Evolutionary conservation across 2,113 vertebrate genomes (phyloP), one percentile per base, ranked within the genome.

Genomic region (Antechinus stuartii): DNA sequence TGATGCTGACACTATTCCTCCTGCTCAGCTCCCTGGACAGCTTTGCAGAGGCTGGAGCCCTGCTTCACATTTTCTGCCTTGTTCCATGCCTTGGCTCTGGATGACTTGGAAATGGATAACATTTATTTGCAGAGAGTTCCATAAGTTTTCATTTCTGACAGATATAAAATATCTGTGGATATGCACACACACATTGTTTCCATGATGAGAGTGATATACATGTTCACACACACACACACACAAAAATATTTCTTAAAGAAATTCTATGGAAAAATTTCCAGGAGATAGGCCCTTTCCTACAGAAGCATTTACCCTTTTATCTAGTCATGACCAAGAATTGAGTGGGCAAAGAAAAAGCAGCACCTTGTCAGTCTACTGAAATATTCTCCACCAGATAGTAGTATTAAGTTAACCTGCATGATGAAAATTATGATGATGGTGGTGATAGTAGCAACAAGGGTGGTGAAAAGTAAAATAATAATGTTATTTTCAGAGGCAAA

Each of bases 301-400:
- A 94, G 97, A 95, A 50, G 90, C 50, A 89, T 97, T 97, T 94
- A 9, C 92, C 30, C 53, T 95, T 96, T 92, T 61, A 95, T 96
- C 96, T 94, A 95, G 91, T 95, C 30, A 90, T 54, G 95, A 55
- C 35, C 91, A 96, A 95, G n/a, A 95, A 89, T 22, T 27, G 2
- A n/a, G 84, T 50, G 25, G 24, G 27, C 1, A 42, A 11, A 27
- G 25, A 90, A 90, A 3, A 52, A 26, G 12, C 50, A 90, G 0
- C 14, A 2, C 68, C 93, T 61, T 49, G 92, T 97, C 35, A 91
- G 27, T 52, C n/a, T 93, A 56, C 1, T 89, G 55, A 94, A 93
- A 26, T 84, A 84, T 84, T 42, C 35, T 84, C 6, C 23, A 16
- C 35, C 1, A 1, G 1, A 3, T n/a, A 76, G 35, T n/a, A 76